Conservation (phyloP, 2,888 invertebrate species). For the Phyllotreta cruciferae region DNA sequence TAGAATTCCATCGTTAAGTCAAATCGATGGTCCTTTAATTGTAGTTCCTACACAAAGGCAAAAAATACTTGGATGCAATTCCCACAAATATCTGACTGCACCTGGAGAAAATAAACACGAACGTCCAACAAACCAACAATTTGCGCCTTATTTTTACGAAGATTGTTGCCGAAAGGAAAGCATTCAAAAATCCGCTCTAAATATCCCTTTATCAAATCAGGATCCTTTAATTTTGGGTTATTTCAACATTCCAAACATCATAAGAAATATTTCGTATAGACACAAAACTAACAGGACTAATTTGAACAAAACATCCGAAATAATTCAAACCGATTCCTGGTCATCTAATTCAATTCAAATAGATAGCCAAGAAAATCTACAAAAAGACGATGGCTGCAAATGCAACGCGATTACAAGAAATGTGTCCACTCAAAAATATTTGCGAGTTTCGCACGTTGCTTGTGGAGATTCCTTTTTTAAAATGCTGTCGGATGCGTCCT, state of each 20-base stretch:
- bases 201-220: too few relatives aligned
- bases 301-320: too few relatives aligned
- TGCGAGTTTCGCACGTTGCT: neutral
- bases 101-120: neutral
- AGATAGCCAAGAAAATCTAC: neutral
- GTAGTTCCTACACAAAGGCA: neutral
- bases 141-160: too few relatives aligned
- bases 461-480: constrained; percentile 8
- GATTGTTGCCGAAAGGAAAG: too few relatives aligned
- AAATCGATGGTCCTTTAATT: constrained; percentile 5
- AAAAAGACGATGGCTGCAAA: neutral
- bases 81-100: neutral
- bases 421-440: neutral
- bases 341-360: too few relatives aligned
- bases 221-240: too few relatives aligned
- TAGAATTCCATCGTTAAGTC: constrained; percentile 3
- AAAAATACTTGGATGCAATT: neutral
- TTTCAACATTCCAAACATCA: too few relatives aligned
- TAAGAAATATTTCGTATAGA: too few relatives aligned
- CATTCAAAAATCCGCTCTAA: too few relatives aligned
- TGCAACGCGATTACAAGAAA: neutral
- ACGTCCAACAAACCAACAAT: neutral
- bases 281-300: too few relatives aligned
- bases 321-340: too few relatives aligned
- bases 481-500: neutral